These are phyloP conservation scores for Zonitis immaculata DNA, from an alignment of 2,888 invertebrate genomes.

Conservation along the genomic window DNA sequence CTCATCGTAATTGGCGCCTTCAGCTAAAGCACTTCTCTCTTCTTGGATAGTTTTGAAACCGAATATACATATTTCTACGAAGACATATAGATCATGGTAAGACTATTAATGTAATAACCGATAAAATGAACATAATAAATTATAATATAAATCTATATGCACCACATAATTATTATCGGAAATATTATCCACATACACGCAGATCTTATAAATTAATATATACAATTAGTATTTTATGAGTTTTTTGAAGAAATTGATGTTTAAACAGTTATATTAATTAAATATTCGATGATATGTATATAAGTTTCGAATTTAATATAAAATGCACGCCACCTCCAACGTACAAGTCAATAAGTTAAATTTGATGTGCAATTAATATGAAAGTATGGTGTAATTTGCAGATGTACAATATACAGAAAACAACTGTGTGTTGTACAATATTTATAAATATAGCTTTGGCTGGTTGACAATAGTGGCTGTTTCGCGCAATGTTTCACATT, in stretches of 20 bases:
- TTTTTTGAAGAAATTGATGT: too few species aligned
- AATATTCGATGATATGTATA: background rate
- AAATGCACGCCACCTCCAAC: background rate
- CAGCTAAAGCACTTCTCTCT: slow-evolving; percentile 27
- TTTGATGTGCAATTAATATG: slow-evolving; percentile 16
- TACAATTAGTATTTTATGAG: background rate
- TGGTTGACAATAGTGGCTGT: slow-evolving; percentile 18
- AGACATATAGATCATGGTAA: slow-evolving; percentile 13
- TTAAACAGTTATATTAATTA: slow-evolving; percentile 13
- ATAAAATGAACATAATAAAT: slow-evolving; percentile 10
- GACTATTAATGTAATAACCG: slow-evolving; percentile 12
- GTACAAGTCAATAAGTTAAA: slow-evolving; percentile 6
- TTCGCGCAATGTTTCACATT: slow-evolving; percentile 6
- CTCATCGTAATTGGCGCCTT: slow-evolving; percentile 34
- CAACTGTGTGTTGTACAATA: too few species aligned
- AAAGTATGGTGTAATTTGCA: slow-evolving; percentile 12
- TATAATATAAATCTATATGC: slow-evolving; percentile 4
- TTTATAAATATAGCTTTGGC: slow-evolving; percentile 13
- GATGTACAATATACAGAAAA: slow-evolving; percentile 16
- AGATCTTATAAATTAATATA: too few species aligned
- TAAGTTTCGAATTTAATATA: background rate
- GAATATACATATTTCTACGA: slow-evolving; percentile 8
- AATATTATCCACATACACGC: background rate
- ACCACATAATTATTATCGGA: slow-evolving; percentile 13
- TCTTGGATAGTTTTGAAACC: slow-evolving; percentile 20